Conservation (phyloP, 2,113 vertebrate genomes). For the Motacilla alba region DNA sequence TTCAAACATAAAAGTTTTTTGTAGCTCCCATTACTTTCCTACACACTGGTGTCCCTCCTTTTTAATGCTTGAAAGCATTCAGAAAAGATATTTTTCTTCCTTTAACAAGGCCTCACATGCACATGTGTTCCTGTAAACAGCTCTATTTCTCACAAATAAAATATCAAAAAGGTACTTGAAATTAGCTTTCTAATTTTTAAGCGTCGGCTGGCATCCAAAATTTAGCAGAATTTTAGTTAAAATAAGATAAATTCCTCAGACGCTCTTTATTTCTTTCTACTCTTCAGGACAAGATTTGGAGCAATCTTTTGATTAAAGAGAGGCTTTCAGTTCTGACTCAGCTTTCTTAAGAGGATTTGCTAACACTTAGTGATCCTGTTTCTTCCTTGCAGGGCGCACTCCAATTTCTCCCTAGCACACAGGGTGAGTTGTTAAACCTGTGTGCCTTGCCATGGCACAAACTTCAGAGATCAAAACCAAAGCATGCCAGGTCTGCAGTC, state of each 20-base stretch:
- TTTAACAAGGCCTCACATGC: neutral
- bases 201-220: neutral
- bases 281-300: neutral
- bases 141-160: neutral
- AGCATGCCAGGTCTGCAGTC: neutral
- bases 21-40: neutral
- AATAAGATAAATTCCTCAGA: neutral
- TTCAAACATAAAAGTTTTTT: slow-evolving; percentile 19
- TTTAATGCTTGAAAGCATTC: neutral
- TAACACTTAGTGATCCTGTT: neutral
- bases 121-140: neutral
- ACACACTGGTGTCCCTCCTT: neutral
- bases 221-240: neutral
- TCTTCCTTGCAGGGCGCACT: neutral
- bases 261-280: neutral
- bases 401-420: neutral
- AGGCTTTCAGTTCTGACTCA: neutral
- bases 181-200: neutral
- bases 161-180: neutral
- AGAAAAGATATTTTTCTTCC: neutral
- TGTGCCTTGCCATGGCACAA: neutral
- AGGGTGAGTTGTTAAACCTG: neutral
- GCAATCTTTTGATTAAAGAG: slow-evolving; percentile 40
- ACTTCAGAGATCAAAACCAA: neutral
- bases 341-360: slow-evolving; percentile 10